phyloP scores from a whole-genome alignment of 2,888 invertebrate species.

The Dasypolia templi region DNA sequence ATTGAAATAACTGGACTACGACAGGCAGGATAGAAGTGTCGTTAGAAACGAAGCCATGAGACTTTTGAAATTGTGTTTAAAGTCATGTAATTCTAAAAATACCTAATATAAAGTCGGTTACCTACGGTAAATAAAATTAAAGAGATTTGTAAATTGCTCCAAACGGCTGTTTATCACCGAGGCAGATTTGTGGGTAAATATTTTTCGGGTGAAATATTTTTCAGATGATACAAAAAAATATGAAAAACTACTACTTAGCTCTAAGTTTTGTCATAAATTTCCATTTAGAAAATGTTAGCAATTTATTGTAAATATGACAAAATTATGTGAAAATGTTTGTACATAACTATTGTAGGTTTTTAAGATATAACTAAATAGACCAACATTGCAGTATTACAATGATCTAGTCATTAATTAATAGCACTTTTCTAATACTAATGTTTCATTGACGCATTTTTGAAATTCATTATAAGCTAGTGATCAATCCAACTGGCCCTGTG shows the following conservation, averaged over 20 bases:
- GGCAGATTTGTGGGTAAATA: background rate
- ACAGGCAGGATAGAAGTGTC: background rate
- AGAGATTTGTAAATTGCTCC: background rate
- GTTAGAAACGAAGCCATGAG: constrained; percentile 2
- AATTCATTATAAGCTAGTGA: constrained; percentile 24
- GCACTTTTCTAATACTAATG: constrained; percentile 24
- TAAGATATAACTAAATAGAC: constrained; percentile 38
- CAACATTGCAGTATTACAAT: constrained; percentile 59
- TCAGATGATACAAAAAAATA: background rate
- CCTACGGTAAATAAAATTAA: background rate
- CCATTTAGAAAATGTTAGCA: constrained; percentile 7
- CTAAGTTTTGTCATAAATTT: constrained; percentile 2
- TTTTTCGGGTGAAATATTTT: too few relatives aligned
- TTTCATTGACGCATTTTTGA: constrained; percentile 31
- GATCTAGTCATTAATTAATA: constrained; percentile 62
- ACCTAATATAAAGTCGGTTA: background rate
- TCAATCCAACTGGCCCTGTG: constrained; percentile 20
- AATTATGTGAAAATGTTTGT: constrained; percentile 59
- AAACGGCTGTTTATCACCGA: background rate
- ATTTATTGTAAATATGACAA: constrained; percentile 60
- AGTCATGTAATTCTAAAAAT: constrained; percentile 8
- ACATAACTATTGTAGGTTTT: constrained; percentile 49
- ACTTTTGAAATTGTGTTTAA: constrained; percentile 23
- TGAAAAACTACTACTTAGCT: constrained; percentile 4
- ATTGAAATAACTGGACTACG: constrained; percentile 53